Base-by-base conservation (phyloP, 2,888 invertebrate species). In the Watsonalla binaria region DNA sequence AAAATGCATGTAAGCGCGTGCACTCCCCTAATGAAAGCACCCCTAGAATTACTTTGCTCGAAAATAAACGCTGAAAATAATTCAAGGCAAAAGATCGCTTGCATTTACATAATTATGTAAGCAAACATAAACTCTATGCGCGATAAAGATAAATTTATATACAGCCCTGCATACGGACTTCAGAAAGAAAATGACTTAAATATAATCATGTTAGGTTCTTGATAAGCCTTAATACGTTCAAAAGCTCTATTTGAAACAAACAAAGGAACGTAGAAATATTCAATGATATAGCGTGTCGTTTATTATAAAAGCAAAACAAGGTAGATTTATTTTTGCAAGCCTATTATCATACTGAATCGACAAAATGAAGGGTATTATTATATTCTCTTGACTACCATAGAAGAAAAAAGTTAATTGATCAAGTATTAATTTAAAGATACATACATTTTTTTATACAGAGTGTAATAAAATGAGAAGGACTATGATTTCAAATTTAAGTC, bases 71-170 rank as follows among this genome's bases (percentile, higher is more conserved):
- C 72, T 80, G 77, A 73, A 82, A 83, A 86, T 84, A 86, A 85
- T 84, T 86, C 78, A 86, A 76, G 74, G 74, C 78, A 75, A 84
- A 84, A 79, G 80, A 83, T 82, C 81, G 81, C 71, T 62, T 77
- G 69, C 80, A 82, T 84, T 84, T 78, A 76, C 84, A 86, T 84
- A 86, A 86, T 83, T 84, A 84, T 84, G 84, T 82, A 80, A 76
- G 81, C 77, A 74, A 81, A 84, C 84, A 84, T 86, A 86, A 87
- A 86, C 80, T 82, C 80, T 76, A 78, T 76, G 81, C 83, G 80
- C 84, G 87, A 86, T 87, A 86, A 75, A 84, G 78, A 78, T 65
- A 72, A 82, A 85, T 86, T 85, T 85, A 86, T 86, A 80, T 76
- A 76, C 74, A 81, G 76, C 58, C 60, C 72, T 77, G 74, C 74